Evolutionary conservation across 2,113 vertebrate genomes (phyloP).

Genomic region (Catharus bicknelli): DNA sequence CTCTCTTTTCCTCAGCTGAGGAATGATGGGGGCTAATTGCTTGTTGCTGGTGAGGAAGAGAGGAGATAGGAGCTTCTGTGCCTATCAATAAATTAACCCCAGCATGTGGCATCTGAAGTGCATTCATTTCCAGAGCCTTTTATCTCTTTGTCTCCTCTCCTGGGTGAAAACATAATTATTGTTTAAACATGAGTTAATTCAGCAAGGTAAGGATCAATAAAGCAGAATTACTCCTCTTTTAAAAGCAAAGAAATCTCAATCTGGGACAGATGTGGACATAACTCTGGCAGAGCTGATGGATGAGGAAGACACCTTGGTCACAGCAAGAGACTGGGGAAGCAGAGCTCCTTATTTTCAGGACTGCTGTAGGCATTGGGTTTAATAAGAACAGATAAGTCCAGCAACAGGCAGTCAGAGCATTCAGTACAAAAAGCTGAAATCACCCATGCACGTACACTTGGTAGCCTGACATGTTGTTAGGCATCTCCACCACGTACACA

Average conservation of each 20-base stretch:
- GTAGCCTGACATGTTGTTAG: rapidly evolving
- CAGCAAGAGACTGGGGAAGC: background rate
- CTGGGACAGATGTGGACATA: background rate
- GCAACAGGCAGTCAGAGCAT: background rate
- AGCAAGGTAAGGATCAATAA: slow-evolving; percentile 64
- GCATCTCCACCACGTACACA: background rate
- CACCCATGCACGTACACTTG: rapidly evolving
- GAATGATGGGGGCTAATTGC: slow-evolving; percentile 63
- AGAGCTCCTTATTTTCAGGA: background rate
- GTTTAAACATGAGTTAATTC: slow-evolving; percentile 72
- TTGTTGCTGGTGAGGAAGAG: slow-evolving; percentile 23
- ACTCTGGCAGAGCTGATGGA: background rate
- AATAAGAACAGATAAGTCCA: background rate
- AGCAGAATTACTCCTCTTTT: slow-evolving; percentile 40
- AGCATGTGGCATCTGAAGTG: background rate
- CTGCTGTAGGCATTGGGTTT: background rate
- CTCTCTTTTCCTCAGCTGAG: slow-evolving; percentile 12
- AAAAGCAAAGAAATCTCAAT: slow-evolving; percentile 50
- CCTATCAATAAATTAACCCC: slow-evolving; percentile 58
- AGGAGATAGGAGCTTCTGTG: background rate
- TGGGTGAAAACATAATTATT: slow-evolving; percentile 67
- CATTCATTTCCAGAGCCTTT: slow-evolving; percentile 59
- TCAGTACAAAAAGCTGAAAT: background rate
- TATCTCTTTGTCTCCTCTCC: slow-evolving; percentile 56
- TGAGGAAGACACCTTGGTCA: background rate